These are phyloP conservation scores for Pterocles burchelli DNA, from an alignment of 2,113 vertebrate genomes.

Conservation along the genomic window DNA sequence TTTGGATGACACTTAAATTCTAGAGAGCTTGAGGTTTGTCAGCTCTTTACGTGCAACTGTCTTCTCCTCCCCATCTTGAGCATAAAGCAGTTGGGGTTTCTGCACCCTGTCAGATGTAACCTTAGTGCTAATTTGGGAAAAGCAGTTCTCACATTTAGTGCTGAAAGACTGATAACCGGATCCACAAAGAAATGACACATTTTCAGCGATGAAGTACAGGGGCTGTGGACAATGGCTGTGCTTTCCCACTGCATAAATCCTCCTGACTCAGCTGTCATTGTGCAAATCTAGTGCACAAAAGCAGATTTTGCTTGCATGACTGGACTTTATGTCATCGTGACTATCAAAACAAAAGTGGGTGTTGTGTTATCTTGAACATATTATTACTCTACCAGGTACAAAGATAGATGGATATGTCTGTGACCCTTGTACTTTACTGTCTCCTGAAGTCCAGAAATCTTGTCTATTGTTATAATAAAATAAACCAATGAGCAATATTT, in stretches of 20 bases:
- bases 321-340: conserved; percentile 14
- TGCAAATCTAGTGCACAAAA: conserved; percentile 53
- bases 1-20: conserved; percentile 17
- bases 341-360: conserved; percentile 46
- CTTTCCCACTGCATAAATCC: conserved; percentile 73
- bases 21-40: background rate
- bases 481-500: background rate
- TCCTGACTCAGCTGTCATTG: conserved; percentile 66
- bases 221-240: conserved; percentile 48
- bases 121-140: conserved; percentile 72
- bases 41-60: background rate
- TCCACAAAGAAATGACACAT: conserved; percentile 56
- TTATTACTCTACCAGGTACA: background rate
- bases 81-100: conserved; percentile 46
- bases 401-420: background rate
- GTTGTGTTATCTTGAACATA: conserved; percentile 2
- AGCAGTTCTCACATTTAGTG: conserved; percentile 69
- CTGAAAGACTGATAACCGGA: conserved; percentile 71
- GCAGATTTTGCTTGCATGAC: conserved; percentile 53
- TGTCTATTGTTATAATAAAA: background rate
- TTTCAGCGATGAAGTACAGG: conserved; percentile 59
- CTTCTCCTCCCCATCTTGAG: background rate
- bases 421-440: background rate
- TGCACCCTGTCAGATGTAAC: conserved; percentile 57
- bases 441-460: background rate